Conservation (phyloP, 2,888 invertebrate species). For the Limenitis camilla region DNA sequence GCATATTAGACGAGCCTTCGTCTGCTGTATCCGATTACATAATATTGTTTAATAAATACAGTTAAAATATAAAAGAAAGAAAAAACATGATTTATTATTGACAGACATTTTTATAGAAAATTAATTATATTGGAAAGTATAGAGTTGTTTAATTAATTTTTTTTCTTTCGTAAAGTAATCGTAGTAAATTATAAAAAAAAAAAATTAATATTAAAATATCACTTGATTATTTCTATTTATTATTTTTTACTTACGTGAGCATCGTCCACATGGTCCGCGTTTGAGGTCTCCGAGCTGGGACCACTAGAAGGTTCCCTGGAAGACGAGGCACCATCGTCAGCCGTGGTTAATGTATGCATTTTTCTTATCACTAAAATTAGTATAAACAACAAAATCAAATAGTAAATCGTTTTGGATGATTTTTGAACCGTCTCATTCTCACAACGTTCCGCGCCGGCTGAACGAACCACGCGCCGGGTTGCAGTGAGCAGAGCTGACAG, state of each 20-base stretch:
- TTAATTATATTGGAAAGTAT: no score
- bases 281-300: conserved; percentile 33
- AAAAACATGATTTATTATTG: no score
- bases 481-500: conserved; percentile 3
- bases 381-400: conserved; percentile 4
- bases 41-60: conserved; percentile 11
- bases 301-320: conserved; percentile 6
- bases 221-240: neutral
- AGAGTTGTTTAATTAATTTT: no score
- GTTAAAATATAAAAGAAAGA: neutral
- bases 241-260: conserved; percentile 33
- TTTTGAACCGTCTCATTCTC: conserved; percentile 26
- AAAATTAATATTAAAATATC: no score
- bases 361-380: conserved; percentile 11
- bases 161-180: no score
- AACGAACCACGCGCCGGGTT: conserved; percentile 4
- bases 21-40: conserved; percentile 7
- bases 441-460: conserved; percentile 11
- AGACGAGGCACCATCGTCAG: neutral
- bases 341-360: conserved; percentile 6
- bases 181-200: no score
- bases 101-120: no score
- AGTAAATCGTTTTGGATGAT: conserved; percentile 4
- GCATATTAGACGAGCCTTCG: conserved; percentile 6
- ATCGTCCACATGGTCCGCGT: conserved; percentile 25